A percentile compares a stretch with the other conserved stretches of the same genome.
Evolutionary conservation across 2,888 invertebrate species (phyloP).

Genomic region (Lasioglossum villosulum): DNA sequence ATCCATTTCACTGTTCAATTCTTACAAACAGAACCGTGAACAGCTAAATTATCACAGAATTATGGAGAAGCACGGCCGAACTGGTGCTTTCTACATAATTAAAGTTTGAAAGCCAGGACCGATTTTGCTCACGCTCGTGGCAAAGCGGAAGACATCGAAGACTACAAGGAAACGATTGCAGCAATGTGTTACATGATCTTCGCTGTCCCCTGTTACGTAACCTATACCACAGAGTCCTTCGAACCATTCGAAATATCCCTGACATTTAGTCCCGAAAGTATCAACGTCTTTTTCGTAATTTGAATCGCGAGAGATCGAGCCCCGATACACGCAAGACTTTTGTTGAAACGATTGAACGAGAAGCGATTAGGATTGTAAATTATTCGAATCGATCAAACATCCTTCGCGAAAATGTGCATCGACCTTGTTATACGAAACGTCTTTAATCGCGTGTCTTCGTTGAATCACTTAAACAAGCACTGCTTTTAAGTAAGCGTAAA

Average conservation of each 20-base stretch:
- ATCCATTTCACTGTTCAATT: background rate
- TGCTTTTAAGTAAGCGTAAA: background rate
- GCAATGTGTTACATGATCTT: constrained; percentile 24
- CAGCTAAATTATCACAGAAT: background rate
- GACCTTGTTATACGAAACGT: background rate
- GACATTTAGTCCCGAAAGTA: background rate
- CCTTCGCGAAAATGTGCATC: background rate
- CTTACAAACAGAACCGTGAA: no score
- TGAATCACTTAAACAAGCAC: background rate
- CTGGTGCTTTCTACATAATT: constrained; percentile 6
- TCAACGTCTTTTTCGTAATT: background rate
- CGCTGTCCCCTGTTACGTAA: background rate
- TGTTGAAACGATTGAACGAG: background rate
- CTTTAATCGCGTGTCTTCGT: background rate
- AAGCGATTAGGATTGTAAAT: background rate
- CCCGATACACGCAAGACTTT: background rate
- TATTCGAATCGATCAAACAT: background rate
- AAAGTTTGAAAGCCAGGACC: constrained; percentile 10
- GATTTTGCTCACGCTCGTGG: background rate
- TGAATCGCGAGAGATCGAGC: no score
- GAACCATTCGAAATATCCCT: background rate
- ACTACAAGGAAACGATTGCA: constrained; percentile 4
- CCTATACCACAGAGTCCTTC: background rate
- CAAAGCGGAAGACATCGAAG: background rate
- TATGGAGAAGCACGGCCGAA: background rate